These are phyloP conservation scores for Potamarius usumacintae DNA, from an alignment of 2,113 vertebrate species.

Conservation along the genomic window DNA sequence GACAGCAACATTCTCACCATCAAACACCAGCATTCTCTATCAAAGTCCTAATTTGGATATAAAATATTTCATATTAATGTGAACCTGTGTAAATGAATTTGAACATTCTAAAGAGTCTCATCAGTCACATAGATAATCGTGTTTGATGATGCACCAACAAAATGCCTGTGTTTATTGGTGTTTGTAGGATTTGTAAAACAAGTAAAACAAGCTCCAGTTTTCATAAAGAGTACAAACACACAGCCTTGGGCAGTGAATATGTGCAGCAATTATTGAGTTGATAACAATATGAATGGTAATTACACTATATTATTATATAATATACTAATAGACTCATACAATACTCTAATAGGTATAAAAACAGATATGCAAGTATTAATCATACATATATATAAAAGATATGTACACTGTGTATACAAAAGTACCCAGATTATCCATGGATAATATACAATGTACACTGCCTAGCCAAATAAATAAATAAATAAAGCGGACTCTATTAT, in stretches of 20 bases:
- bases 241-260: background rate
- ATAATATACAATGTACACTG: no score
- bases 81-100: background rate
- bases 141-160: background rate
- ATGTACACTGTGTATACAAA: no score
- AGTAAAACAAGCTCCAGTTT: background rate
- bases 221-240: background rate
- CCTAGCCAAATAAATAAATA: no score
- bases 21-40: background rate
- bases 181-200: background rate
- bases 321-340: no score
- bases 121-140: background rate
- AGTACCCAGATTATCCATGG: no score
- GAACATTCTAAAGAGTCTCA: background rate
- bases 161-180: background rate
- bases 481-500: no score
- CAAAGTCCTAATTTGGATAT: background rate
- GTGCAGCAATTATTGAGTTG: no score
- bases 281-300: no score
- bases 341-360: no score
- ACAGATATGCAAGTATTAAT: no score
- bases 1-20: background rate
- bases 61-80: background rate
- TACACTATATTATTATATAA: no score
- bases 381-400: no score